phyloP scores from a whole-genome alignment of 2,797 vertebrate species.

The Falco cherrug region DNA sequence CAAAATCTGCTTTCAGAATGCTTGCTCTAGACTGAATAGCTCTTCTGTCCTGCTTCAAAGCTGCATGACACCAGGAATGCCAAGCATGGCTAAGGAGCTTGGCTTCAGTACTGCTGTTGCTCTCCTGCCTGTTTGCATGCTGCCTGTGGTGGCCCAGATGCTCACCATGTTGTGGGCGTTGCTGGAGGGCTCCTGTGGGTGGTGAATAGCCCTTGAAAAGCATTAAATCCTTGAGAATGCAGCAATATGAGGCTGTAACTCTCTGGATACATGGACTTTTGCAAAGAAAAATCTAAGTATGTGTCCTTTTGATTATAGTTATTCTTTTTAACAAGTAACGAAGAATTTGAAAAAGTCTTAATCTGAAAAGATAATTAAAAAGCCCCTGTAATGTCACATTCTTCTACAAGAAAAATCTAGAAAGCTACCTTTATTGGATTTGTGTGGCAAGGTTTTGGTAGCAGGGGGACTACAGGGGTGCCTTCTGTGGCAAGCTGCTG shows the following conservation, averaged over 20 bases:
- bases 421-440: neutral
- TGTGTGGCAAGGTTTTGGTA: neutral
- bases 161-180: neutral
- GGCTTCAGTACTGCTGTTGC: neutral
- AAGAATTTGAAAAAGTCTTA: neutral
- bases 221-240: neutral
- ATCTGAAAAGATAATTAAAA: neutral
- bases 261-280: neutral
- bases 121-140: neutral
- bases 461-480: neutral
- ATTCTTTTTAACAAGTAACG: neutral
- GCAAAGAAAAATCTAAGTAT: neutral
- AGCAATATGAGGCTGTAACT: neutral
- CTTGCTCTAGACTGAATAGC: neutral
- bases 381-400: neutral
- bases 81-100: neutral
- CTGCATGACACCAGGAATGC: neutral
- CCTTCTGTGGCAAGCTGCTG: neutral
- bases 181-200: neutral
- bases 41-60: conserved; percentile 29
- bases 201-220: neutral
- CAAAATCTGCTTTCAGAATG: conserved; percentile 55
- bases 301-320: neutral
- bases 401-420: neutral
- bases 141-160: neutral